Percentiles rank a stretch among this genome's conserved stretches.
These are phyloP conservation scores for Tapirus indicus DNA, from an alignment of 2,797 vertebrate genomes.

Conservation along the genomic window DNA sequence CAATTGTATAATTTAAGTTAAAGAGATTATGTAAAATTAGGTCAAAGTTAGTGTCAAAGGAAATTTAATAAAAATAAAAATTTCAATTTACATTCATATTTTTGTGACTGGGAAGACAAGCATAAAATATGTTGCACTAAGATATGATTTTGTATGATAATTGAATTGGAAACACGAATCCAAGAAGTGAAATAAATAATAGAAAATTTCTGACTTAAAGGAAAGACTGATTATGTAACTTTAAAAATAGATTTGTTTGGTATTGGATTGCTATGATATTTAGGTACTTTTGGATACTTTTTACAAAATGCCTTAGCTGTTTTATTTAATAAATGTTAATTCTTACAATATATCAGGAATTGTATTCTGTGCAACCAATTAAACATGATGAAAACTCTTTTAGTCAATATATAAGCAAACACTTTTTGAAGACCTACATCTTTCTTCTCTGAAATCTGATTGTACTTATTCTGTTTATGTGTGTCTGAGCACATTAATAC, in stretches of 20 bases:
- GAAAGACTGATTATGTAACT: neutral
- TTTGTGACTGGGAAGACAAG: conserved; percentile 21
- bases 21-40: neutral
- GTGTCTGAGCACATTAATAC: neutral
- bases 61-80: conserved; percentile 48
- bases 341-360: neutral
- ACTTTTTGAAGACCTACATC: neutral
- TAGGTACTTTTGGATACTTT: conserved; percentile 29
- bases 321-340: conserved; percentile 64
- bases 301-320: conserved; percentile 23
- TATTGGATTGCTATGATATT: neutral
- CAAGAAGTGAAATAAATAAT: conserved; percentile 15
- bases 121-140: neutral
- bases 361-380: conserved; percentile 19
- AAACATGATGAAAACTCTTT: conserved; percentile 36
- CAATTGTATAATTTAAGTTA: neutral
- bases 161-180: neutral
- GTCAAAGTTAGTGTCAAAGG: neutral
- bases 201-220: conserved; percentile 13
- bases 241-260: conserved; percentile 62
- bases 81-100: neutral
- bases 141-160: neutral
- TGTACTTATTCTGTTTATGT: neutral
- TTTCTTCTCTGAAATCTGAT: conserved; percentile 16
- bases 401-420: conserved; percentile 12